These are phyloP conservation scores for Struthidea cinerea DNA, from an alignment of 2,113 vertebrate species.

Conservation along the genomic window DNA sequence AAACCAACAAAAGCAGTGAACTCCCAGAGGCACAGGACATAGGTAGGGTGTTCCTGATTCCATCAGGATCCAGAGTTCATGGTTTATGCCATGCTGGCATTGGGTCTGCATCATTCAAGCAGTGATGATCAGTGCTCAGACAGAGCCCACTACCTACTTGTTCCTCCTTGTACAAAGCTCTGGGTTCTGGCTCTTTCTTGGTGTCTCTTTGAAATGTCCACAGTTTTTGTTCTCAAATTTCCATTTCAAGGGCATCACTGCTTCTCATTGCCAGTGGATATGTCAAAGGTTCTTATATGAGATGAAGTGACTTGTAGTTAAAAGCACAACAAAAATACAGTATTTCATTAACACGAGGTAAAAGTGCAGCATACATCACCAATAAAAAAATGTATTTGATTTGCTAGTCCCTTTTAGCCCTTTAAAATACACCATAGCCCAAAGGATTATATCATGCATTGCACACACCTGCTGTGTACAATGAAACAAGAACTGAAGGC, in stretches of 20 bases:
- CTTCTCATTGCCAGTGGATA: background rate
- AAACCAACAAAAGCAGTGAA: background rate
- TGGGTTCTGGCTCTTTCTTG: background rate
- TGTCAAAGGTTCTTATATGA: background rate
- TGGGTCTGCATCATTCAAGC: background rate
- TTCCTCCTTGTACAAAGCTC: background rate
- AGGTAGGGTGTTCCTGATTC: background rate
- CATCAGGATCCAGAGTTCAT: background rate
- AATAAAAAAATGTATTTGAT: background rate
- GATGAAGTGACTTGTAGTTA: background rate
- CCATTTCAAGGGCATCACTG: background rate
- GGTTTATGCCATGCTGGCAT: background rate
- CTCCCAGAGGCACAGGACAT: background rate
- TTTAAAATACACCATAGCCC: background rate
- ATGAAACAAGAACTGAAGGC: background rate
- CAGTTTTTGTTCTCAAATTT: background rate
- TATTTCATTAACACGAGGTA: background rate
- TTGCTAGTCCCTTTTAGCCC: background rate
- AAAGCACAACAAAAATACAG: background rate
- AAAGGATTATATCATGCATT: background rate
- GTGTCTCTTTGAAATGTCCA: background rate
- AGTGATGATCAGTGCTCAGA: background rate
- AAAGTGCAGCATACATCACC: background rate
- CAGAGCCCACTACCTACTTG: background rate
- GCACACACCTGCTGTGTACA: background rate